Evolutionary conservation across 2,888 invertebrate genomes (phyloP).

Genomic region (Aphelenchoides bicaudatus): DNA sequence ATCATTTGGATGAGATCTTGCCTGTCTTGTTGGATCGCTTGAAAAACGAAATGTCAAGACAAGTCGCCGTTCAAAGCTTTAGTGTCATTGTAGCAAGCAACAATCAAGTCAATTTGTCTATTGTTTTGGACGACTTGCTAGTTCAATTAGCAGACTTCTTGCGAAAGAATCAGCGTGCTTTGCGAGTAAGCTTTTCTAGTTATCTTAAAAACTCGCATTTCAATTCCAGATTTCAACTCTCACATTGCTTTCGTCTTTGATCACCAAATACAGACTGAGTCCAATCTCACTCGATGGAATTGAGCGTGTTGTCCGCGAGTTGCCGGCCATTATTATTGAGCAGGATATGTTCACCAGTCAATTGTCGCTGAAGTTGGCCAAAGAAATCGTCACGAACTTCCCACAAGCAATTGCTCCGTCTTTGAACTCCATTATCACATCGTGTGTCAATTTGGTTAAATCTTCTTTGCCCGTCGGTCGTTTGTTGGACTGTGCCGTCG

Average conservation of each 20-base stretch:
- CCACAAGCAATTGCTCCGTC: constrained; percentile 30
- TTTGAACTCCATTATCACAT: constrained; percentile 35
- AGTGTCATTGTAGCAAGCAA: constrained; percentile 66
- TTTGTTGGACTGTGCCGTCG: constrained; percentile 69
- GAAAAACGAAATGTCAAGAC: constrained; percentile 90
- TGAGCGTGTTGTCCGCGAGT: constrained; percentile 69
- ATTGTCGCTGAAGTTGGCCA: constrained; percentile 58
- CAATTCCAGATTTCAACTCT: constrained; percentile 71
- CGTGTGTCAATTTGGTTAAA: constrained; percentile 25
- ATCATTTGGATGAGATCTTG: constrained; percentile 69
- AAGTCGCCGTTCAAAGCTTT: constrained; percentile 90
- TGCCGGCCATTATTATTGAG: constrained; percentile 85
- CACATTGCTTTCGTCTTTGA: constrained; percentile 81
- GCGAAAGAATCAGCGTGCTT: constrained; percentile 88
- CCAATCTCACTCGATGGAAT: constrained; percentile 27
- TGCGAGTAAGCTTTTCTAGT: constrained; percentile 68
- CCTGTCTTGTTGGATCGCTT: constrained; percentile 91
- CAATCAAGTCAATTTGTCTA: constrained; percentile 74
- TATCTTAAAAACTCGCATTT: not conserved
- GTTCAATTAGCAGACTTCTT: constrained; percentile 88
- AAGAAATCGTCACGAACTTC: constrained; percentile 32
- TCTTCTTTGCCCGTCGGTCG: constrained; percentile 73
- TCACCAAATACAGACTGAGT: constrained; percentile 71
- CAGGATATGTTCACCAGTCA: constrained; percentile 94
- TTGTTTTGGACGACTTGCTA: constrained; percentile 74